Evolutionary conservation across 2,113 vertebrate genomes (phyloP).

Genomic region (Lonchura striata): DNA sequence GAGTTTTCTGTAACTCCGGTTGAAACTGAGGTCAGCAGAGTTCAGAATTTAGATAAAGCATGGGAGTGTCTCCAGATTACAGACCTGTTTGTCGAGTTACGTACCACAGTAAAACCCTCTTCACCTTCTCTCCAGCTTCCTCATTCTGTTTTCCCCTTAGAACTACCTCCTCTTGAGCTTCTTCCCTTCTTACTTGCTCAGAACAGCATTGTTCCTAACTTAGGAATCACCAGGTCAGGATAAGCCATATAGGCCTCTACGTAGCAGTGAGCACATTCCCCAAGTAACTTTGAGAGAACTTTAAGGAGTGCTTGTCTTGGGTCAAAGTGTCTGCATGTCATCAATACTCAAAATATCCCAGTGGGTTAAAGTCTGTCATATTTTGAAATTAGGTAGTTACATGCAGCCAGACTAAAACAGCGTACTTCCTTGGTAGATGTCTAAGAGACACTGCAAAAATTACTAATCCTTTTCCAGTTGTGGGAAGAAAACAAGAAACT

Average conservation of each 20-base stretch:
- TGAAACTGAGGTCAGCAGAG: neutral
- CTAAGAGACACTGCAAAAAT: neutral
- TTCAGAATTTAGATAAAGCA: neutral
- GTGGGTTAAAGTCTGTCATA: neutral
- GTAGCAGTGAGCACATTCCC: fast-evolving
- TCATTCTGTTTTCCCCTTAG: neutral
- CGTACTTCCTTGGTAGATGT: neutral
- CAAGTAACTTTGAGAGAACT: fast-evolving
- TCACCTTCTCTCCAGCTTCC: neutral
- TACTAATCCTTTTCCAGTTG: fast-evolving
- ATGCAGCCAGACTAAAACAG: neutral
- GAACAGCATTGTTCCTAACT: neutral
- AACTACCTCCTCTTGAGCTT: neutral
- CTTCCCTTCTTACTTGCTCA: neutral
- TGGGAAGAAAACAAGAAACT: neutral
- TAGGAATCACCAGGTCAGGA: neutral
- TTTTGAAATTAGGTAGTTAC: neutral
- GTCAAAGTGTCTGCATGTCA: neutral
- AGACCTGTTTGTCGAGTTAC: neutral
- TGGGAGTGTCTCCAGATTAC: neutral
- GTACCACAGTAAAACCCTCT: neutral
- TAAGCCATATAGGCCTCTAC: neutral
- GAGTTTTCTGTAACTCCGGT: neutral
- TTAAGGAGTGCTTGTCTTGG: neutral
- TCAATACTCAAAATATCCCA: neutral